Percentiles rank a stretch among this genome's conserved stretches.
Evolutionary conservation across 2,113 vertebrate genomes (phyloP).

Genomic region (Oriolus oriolus): DNA sequence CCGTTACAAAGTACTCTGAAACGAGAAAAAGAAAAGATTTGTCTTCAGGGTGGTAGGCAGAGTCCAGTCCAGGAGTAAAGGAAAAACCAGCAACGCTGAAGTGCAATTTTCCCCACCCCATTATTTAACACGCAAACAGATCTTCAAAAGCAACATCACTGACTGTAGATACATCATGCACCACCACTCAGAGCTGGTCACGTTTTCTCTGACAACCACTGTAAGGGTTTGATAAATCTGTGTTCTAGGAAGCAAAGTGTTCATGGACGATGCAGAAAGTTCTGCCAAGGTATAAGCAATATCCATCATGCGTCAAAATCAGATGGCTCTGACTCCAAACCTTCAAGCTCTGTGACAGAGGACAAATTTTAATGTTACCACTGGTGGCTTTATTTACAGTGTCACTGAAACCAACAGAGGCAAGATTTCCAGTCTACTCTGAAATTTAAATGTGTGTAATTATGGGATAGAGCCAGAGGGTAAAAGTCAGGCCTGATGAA

Average conservation of each 20-base stretch:
- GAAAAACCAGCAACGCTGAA: neutral
- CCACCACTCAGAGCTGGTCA: neutral
- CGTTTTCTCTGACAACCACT: neutral
- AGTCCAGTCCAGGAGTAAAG: neutral
- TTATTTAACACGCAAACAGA: neutral
- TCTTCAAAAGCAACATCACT: neutral
- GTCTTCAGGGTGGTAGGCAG: neutral
- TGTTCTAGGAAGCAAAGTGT: neutral
- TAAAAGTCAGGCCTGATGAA: neutral
- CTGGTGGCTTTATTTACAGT: neutral
- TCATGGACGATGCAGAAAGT: neutral
- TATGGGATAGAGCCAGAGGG: neutral
- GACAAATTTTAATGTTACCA: neutral
- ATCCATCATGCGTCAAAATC: neutral
- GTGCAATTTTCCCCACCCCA: neutral
- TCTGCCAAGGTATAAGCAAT: neutral
- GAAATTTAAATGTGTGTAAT: neutral
- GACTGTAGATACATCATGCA: neutral
- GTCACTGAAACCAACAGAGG: neutral
- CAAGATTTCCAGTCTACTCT: neutral
- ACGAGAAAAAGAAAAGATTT: neutral
- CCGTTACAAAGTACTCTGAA: constrained; percentile 2
- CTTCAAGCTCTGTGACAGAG: neutral
- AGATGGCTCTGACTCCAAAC: neutral
- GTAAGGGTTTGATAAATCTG: neutral